Conservation (phyloP, 2,888 invertebrate genomes). For the Hypercompe scribonia region DNA sequence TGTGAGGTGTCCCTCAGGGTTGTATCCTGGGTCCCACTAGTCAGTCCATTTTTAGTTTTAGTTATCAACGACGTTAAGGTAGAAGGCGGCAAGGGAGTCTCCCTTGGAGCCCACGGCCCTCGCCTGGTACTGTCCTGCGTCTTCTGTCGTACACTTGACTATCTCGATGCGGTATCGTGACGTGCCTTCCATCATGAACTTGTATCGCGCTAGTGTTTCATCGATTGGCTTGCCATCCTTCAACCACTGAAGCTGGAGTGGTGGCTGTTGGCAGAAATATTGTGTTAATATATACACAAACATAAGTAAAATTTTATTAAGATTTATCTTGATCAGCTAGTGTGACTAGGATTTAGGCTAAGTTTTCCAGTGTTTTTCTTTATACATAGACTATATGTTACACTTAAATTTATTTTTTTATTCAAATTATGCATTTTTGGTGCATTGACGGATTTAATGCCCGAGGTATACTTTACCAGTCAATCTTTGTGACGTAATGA, state of each 20-base stretch:
- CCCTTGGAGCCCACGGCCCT: slow-evolving; percentile 95
- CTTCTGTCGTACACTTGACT: slow-evolving; percentile 90
- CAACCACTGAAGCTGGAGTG: slow-evolving; percentile 92
- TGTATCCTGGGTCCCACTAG: slow-evolving; percentile 62
- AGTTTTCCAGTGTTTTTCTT: too few relatives aligned
- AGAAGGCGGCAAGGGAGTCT: slow-evolving; percentile 94
- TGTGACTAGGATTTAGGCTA: neutral
- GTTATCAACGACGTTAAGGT: slow-evolving; percentile 90
- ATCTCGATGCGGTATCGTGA: slow-evolving; percentile 93
- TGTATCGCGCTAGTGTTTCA: slow-evolving; percentile 91
- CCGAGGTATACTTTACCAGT: too few relatives aligned
- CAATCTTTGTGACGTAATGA: too few relatives aligned
- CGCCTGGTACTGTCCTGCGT: slow-evolving; percentile 95
- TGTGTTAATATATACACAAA: neutral
- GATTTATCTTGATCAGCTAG: neutral
- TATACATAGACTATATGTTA: too few relatives aligned
- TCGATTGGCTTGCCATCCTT: slow-evolving; percentile 97
- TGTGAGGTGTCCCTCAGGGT: slow-evolving; percentile 66
- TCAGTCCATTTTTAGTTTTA: slow-evolving; percentile 66
- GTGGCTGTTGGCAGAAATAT: slow-evolving; percentile 71
- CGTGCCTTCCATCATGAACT: slow-evolving; percentile 93
- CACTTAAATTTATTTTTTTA: neutral
- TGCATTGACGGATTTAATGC: too few relatives aligned
- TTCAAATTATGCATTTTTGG: too few relatives aligned
- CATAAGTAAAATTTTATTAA: neutral